These are phyloP conservation scores for Agrenia bidenticulata DNA, from an alignment of 2,888 invertebrate species.

Conservation along the genomic window DNA sequence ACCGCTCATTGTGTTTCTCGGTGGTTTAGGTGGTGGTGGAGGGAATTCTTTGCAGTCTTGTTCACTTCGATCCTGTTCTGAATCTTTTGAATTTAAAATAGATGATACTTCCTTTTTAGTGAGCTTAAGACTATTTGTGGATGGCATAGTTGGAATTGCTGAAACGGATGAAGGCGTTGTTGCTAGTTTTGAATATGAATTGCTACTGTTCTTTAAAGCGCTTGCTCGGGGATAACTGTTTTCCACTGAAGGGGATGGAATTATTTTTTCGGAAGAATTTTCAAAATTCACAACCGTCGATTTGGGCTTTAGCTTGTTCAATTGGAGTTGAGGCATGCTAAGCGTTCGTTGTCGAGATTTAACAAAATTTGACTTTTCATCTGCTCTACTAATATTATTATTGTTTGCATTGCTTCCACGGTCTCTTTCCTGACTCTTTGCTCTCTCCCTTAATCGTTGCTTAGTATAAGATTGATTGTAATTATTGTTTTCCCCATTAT, in stretches of 20 bases:
- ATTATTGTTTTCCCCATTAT: slow-evolving; percentile 54
- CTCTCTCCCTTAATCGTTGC: slow-evolving; percentile 38
- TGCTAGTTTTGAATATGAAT: slow-evolving; percentile 11
- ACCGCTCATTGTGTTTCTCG: slow-evolving; percentile 40
- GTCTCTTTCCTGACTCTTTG: slow-evolving; percentile 42
- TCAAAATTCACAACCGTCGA: slow-evolving; percentile 44
- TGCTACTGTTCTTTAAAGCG: slow-evolving; percentile 8
- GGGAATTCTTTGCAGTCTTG: slow-evolving; percentile 42
- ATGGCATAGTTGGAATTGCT: slow-evolving; percentile 9
- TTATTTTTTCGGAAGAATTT: slow-evolving; percentile 23
- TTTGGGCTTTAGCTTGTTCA: slow-evolving; percentile 50
- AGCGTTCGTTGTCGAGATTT: slow-evolving; percentile 72
- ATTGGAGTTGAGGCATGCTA: slow-evolving; percentile 76
- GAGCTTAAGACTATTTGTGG: background rate
- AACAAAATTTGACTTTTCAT: slow-evolving; percentile 60
- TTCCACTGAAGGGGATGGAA: slow-evolving; percentile 18
- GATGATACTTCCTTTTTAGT: background rate
- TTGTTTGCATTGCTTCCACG: slow-evolving; percentile 18
- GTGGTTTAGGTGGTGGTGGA: slow-evolving; percentile 53
- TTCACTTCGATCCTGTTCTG: slow-evolving; percentile 7
- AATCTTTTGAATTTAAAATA: background rate
- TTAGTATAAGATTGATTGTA: slow-evolving; percentile 18
- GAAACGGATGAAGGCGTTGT: background rate
- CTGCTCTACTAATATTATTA: slow-evolving; percentile 24
- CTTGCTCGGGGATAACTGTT: slow-evolving; percentile 12